Conservation (phyloP, 2,113 vertebrate genomes). For the Candoia aspera region DNA sequence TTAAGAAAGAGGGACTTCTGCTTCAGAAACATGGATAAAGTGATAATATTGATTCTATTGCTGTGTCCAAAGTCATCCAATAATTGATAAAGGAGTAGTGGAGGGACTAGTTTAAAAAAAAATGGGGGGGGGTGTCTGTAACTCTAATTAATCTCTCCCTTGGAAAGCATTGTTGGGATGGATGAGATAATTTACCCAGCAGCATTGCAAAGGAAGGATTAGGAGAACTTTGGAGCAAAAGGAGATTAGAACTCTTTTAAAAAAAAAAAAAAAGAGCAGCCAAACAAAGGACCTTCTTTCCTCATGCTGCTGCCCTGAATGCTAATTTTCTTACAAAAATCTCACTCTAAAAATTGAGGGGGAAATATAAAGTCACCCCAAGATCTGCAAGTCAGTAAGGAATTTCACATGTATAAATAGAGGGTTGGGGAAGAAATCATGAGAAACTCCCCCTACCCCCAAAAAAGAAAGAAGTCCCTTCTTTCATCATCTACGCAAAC, state of each 20-base stretch:
- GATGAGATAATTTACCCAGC: neutral
- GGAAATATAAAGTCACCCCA: neutral
- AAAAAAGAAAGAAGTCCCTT: neutral
- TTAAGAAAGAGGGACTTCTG: neutral
- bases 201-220: neutral
- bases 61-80: neutral
- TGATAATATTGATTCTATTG: neutral
- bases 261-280: too few species aligned
- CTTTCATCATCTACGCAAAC: neutral
- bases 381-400: neutral
- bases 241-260: neutral
- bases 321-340: neutral
- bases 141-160: neutral
- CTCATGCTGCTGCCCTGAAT: neutral
- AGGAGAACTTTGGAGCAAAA: neutral
- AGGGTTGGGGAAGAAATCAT: neutral
- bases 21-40: neutral
- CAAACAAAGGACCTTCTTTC: neutral
- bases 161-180: neutral
- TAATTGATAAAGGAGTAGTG: neutral
- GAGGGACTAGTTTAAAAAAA: too few species aligned
- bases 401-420: neutral
- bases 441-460: neutral
- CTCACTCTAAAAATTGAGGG: slow-evolving; percentile 3
- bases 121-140: too few species aligned